Evolutionary conservation across 2,797 vertebrate species (phyloP).

Genomic region (Pelodytes ibericus): DNA sequence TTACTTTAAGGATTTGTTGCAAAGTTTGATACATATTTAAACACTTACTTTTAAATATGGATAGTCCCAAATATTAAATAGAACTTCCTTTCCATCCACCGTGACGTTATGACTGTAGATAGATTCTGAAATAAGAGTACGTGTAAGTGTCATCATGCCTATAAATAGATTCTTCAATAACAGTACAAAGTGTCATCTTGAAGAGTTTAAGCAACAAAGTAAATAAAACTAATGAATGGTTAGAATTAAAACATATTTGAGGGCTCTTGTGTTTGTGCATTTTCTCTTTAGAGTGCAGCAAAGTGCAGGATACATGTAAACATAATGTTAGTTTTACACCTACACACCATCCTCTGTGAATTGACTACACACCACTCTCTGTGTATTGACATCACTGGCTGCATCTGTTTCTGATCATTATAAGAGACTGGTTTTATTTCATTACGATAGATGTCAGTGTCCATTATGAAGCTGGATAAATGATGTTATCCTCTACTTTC

Average conservation of each 20-base stretch:
- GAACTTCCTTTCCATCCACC: constrained; percentile 79
- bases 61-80: constrained; percentile 85
- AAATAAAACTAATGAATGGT: too few relatives aligned
- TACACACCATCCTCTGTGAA: too few relatives aligned
- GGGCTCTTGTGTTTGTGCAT: too few relatives aligned
- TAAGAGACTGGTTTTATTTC: constrained; percentile 28
- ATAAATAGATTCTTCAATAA: too few relatives aligned
- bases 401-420: constrained; percentile 42
- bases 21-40: background rate
- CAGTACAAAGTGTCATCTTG: too few relatives aligned
- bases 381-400: background rate
- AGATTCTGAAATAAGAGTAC: constrained; percentile 73
- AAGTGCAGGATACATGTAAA: too few relatives aligned
- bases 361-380: too few relatives aligned
- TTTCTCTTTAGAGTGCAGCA: too few relatives aligned
- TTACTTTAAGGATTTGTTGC: too few relatives aligned
- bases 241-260: too few relatives aligned
- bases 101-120: constrained; percentile 81
- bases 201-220: too few relatives aligned
- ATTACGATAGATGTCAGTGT: constrained; percentile 19
- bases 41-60: constrained; percentile 78
- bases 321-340: too few relatives aligned
- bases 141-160: background rate
- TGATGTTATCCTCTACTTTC: constrained; percentile 28
- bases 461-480: constrained; percentile 34